These are phyloP conservation scores for Lymantria monacha DNA, from an alignment of 2,888 invertebrate genomes.

Conservation along the genomic window DNA sequence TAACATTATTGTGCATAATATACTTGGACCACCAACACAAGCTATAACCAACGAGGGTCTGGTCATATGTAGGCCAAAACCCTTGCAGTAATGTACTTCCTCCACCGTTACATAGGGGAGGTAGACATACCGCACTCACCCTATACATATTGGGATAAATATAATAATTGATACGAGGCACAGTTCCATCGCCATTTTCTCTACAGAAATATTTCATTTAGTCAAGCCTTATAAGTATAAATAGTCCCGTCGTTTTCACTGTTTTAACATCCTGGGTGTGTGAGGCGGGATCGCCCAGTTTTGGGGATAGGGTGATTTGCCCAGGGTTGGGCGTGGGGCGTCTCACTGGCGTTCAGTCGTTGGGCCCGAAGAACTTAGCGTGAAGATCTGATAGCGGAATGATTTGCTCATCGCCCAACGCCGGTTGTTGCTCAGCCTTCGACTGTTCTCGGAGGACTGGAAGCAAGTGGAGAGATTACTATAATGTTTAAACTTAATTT, in stretches of 20 bases:
- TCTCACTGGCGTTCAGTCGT: conserved; percentile 44
- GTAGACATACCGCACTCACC: too few species aligned
- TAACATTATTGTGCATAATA: conserved; percentile 15
- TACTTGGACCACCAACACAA: neutral
- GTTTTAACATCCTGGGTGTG: neutral
- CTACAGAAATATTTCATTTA: conserved; percentile 18
- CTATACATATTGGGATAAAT: neutral
- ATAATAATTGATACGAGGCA: conserved; percentile 20
- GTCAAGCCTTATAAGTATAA: conserved; percentile 27
- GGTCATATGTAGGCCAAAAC: neutral
- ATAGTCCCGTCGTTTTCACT: conserved; percentile 20
- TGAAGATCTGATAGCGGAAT: conserved; percentile 61
- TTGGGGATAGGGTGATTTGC: neutral
- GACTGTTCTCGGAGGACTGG: conserved; percentile 72
- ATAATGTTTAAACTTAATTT: neutral
- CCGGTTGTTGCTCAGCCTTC: conserved; percentile 65
- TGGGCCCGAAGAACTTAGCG: conserved; percentile 51
- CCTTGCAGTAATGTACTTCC: too few species aligned
- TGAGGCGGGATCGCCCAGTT: neutral
- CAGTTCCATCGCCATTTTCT: conserved; percentile 1
- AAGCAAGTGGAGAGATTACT: neutral
- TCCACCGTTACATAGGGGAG: too few species aligned
- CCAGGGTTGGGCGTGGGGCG: conserved; percentile 1
- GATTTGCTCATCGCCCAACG: conserved; percentile 63
- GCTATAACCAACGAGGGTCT: neutral